Conservation (phyloP, 2,797 vertebrate species). For the Epinephelus awoara region DNA sequence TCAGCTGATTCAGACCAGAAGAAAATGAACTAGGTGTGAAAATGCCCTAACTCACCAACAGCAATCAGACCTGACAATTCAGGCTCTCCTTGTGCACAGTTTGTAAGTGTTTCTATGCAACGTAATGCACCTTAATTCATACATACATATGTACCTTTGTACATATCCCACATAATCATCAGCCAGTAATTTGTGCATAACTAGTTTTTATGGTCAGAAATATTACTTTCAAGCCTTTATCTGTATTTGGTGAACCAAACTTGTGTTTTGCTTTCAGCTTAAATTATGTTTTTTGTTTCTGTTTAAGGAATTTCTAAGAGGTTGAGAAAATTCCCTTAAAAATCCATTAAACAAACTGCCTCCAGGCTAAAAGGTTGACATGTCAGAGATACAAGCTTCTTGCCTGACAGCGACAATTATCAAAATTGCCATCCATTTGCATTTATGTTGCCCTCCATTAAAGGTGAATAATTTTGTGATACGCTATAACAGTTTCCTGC, state of each 20-base stretch:
- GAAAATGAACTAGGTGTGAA: too few relatives aligned
- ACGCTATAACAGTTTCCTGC: constrained; percentile 44
- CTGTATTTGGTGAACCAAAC: constrained; percentile 5
- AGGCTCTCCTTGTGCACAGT: too few relatives aligned
- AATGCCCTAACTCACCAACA: too few relatives aligned
- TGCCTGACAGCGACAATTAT: constrained; percentile 52
- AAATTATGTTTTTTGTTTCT: neutral
- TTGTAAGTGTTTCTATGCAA: too few relatives aligned
- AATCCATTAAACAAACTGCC: constrained; percentile 47
- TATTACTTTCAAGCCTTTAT: neutral
- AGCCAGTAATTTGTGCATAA: too few relatives aligned
- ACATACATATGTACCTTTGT: too few relatives aligned
- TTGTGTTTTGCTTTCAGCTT: constrained; percentile 18
- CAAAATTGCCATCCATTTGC: constrained; percentile 58
- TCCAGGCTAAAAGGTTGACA: constrained; percentile 36
- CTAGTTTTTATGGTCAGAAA: neutral
- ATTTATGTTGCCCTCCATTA: constrained; percentile 53
- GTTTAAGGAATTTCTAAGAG: neutral
- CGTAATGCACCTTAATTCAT: too few relatives aligned
- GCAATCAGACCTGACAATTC: too few relatives aligned
- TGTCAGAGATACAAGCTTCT: constrained; percentile 34
- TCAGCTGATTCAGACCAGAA: too few relatives aligned
- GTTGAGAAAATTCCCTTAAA: constrained; percentile 31
- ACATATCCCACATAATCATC: too few relatives aligned
- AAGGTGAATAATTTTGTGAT: constrained; percentile 36